Evolutionary conservation across 2,888 invertebrate genomes (phyloP).

Genomic region (Drosophila neutralis): DNA sequence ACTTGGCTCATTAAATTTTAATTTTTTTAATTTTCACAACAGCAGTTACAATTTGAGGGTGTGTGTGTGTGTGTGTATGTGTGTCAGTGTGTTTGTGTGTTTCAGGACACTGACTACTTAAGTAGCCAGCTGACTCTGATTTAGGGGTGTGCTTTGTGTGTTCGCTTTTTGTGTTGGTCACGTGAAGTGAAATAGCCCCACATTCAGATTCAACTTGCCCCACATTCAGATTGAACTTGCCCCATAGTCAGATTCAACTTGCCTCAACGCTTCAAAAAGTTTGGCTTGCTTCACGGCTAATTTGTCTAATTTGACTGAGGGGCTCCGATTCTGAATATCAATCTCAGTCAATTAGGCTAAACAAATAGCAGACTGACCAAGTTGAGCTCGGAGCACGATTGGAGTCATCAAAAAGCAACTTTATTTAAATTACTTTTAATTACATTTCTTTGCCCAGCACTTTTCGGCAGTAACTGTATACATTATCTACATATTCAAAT

Average conservation of each 20-base stretch:
- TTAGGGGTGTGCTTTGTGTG: neutral
- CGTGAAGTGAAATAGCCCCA: slow-evolving; percentile 30
- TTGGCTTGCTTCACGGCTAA: slow-evolving; percentile 59
- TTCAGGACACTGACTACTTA: slow-evolving; percentile 27
- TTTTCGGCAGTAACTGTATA: neutral
- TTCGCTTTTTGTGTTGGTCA: slow-evolving; percentile 8
- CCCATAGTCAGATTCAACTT: slow-evolving; percentile 16
- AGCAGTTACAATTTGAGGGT: slow-evolving; percentile 10
- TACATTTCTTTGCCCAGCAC: neutral
- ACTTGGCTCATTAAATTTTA: slow-evolving; percentile 72
- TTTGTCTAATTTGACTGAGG: slow-evolving; percentile 66
- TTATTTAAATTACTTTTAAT: slow-evolving; percentile 51
- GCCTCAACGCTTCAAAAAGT: slow-evolving; percentile 23
- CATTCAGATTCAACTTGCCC: slow-evolving; percentile 13
- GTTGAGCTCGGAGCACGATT: neutral
- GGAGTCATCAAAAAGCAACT: neutral
- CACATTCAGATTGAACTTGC: slow-evolving; percentile 18
- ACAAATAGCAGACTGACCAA: slow-evolving; percentile 29
- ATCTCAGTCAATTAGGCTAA: slow-evolving; percentile 67
- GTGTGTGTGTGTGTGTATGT: slow-evolving; percentile 2
- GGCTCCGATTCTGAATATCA: slow-evolving; percentile 46
- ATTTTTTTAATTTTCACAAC: slow-evolving; percentile 71
- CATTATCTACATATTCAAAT: neutral
- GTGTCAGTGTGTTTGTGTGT: slow-evolving; percentile 1
- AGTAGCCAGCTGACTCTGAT: slow-evolving; percentile 11